A percentile compares a stretch with the other conserved stretches of the same genome.
Evolutionary conservation across 2,888 invertebrate species (phyloP).

Genomic region (Hemithea aestivaria): DNA sequence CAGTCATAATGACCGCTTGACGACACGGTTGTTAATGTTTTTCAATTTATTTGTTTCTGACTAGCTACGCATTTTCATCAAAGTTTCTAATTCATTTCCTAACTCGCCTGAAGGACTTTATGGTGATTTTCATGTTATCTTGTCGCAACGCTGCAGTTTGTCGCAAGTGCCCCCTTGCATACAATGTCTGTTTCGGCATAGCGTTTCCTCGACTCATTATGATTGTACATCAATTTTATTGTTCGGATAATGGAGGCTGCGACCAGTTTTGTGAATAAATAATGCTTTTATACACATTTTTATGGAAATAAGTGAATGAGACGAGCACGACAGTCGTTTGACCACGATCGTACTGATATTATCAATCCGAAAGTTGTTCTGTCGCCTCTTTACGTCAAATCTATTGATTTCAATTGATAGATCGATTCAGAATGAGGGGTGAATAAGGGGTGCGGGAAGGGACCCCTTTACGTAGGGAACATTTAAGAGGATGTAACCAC

Average conservation of each 20-base stretch:
- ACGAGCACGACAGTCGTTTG: not conserved
- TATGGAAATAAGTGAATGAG: conserved; percentile 1
- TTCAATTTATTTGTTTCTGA: no score
- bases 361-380: no score
- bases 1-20: no score
- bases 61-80: conserved; percentile 6
- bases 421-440: no score
- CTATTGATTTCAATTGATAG: conserved; percentile 4
- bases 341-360: no score
- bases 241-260: conserved; percentile 25
- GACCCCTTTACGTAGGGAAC: no score
- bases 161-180: conserved; percentile 41
- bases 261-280: not conserved
- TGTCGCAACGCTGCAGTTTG: conserved; percentile 34
- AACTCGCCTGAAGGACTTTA: conserved; percentile 19
- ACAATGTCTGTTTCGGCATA: conserved; percentile 40
- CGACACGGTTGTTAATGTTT: no score
- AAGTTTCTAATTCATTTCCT: conserved; percentile 16
- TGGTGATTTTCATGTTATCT: conserved; percentile 23
- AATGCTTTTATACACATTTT: not conserved
- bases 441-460: no score
- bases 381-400: conserved; percentile 1
- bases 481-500: no score
- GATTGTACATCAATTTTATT: conserved; percentile 48
- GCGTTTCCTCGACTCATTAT: conserved; percentile 37